phyloP scores from a whole-genome alignment of 2,797 vertebrate genomes.

The Loris lydekkerianus region DNA sequence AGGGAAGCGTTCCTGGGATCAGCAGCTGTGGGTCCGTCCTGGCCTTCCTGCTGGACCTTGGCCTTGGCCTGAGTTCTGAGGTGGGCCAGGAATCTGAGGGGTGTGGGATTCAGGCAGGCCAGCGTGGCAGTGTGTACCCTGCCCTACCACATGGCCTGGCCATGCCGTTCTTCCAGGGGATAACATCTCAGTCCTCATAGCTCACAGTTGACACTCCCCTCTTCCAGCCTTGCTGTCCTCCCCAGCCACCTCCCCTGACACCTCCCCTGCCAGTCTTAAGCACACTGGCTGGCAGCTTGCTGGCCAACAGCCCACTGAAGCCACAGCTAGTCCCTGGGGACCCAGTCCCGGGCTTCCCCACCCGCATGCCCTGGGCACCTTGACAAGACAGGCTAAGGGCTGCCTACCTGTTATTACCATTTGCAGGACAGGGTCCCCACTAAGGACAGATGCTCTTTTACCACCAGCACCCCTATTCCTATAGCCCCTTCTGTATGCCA shows the following conservation, averaged over 20 bases:
- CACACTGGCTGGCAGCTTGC: fast-evolving
- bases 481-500: neutral
- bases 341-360: neutral
- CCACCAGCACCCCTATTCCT: neutral
- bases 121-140: neutral
- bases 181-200: neutral
- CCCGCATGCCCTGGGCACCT: neutral
- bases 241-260: neutral
- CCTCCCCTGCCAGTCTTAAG: neutral
- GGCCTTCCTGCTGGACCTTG: neutral
- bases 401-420: neutral
- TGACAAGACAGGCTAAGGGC: too few relatives aligned
- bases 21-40: neutral
- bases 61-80: constrained; percentile 14
- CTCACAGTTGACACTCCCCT: neutral
- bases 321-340: neutral
- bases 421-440: neutral
- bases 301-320: neutral
- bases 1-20: neutral
- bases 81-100: neutral
- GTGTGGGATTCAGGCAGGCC: neutral
- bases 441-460: neutral
- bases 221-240: neutral
- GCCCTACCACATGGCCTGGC: neutral
- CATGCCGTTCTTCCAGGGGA: neutral